Evolutionary conservation across 2,797 vertebrate species (phyloP), one percentile per base, ranked within the genome.

Genomic region (Cichlasoma orientale): DNA sequence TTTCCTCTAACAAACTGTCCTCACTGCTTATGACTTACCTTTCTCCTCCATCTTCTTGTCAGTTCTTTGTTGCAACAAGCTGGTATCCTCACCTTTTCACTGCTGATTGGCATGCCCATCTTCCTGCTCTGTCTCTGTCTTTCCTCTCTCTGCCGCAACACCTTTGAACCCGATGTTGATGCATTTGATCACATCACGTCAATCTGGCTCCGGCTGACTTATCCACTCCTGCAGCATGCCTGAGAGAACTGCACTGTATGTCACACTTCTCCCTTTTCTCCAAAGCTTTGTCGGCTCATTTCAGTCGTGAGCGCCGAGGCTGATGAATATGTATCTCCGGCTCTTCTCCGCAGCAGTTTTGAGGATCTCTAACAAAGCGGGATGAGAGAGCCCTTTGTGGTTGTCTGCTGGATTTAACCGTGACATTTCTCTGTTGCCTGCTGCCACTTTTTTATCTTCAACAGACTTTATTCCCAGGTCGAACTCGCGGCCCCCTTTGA

Each of bases 391-490:
- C 76, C 78, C 84, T 92, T 91, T 92, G 86, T 89, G 85, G 82
- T 74, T 89, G 92, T 91, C 90, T 82, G 78, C 85, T 89, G 88
- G 87, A 93, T 94, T 93, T 91, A 93, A 90, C 87, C 80, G 59
- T 92, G 89, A 92, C 91, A 86, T 92, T 91, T 92, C 90, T 87
- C 83, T 56, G 59, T 68, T 84, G 87, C 81, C 88, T 72, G 82
- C 88, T 87, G 83, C 82, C 80, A 84, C 82, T 86, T 83, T 36
- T 87, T 91, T 86, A 85, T 90, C 86, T 90, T 41, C 56, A 55
- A 57, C 87, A 88, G 86, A 81, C 84, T 91, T 86, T 86, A 90
- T 92, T 84, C 89, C 63, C 72, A 78, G 89, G 92, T 92, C 82
- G 85, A 75, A 72, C 83, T 79, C 3, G 16, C 36, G 27, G 80